These are phyloP conservation scores for Cygnus olor DNA, from an alignment of 2,797 vertebrate genomes.

Conservation along the genomic window DNA sequence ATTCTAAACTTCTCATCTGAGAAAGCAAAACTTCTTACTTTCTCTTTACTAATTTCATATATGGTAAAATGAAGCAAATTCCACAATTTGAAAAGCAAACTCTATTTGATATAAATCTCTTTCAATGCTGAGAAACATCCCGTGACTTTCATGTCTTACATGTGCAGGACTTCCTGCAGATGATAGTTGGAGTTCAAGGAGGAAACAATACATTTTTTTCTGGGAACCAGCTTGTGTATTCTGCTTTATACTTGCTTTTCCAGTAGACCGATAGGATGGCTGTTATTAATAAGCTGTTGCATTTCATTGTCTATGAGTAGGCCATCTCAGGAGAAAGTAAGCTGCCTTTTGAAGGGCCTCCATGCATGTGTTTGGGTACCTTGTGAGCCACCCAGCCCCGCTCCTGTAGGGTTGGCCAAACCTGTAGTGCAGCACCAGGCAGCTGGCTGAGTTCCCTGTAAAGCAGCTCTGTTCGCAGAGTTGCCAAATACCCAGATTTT, in stretches of 20 bases:
- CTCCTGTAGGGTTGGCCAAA: background rate
- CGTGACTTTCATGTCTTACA: background rate
- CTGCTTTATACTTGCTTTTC: background rate
- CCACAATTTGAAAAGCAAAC: background rate
- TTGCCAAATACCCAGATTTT: slow-evolving; percentile 39
- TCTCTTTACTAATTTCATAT: background rate
- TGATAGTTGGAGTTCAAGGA: background rate
- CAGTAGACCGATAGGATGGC: background rate
- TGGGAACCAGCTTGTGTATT: background rate
- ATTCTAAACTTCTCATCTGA: background rate
- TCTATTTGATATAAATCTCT: background rate
- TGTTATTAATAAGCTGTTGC: background rate
- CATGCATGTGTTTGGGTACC: fast-evolving
- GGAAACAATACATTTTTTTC: background rate
- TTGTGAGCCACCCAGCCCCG: fast-evolving
- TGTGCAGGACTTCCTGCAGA: background rate
- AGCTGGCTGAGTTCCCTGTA: background rate
- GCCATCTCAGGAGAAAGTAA: background rate
- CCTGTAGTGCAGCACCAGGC: background rate
- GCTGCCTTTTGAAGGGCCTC: background rate
- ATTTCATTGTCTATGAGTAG: background rate
- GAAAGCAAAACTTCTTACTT: background rate
- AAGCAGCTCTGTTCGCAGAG: background rate
- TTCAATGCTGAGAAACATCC: background rate
- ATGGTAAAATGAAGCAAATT: background rate